Conservation (phyloP, 2,888 invertebrate species). For the Trachelus tabidus region DNA sequence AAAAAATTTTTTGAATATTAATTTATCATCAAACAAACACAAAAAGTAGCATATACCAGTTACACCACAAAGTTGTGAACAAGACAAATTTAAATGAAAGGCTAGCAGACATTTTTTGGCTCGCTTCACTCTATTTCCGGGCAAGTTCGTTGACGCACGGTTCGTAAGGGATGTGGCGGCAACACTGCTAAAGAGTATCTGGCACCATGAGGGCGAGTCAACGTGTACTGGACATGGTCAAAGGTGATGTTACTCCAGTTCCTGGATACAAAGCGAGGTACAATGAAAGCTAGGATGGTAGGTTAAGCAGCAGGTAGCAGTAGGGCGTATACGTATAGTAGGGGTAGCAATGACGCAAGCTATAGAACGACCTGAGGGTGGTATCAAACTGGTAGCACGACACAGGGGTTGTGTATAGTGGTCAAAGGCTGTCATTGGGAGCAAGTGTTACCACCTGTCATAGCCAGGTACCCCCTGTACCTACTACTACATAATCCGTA, state of each 20-base stretch:
- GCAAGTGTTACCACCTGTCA: constrained; percentile 49
- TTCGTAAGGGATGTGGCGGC: neutral
- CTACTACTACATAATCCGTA: neutral
- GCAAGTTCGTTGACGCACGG: neutral
- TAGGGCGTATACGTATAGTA: neutral
- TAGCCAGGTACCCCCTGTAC: constrained; percentile 32
- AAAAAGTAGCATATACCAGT: neutral
- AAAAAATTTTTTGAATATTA: neutral
- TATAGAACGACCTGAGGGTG: neutral
- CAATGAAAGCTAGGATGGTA: neutral
- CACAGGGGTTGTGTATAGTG: constrained; percentile 7
- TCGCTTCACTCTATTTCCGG: neutral
- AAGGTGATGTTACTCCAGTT: constrained; percentile 33
- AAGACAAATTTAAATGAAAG: neutral
- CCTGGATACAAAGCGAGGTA: constrained; percentile 33
- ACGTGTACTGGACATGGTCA: constrained; percentile 21
- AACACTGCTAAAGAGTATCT: constrained; percentile 15
- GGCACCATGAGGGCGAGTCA: constrained; percentile 7
- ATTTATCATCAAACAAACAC: neutral
- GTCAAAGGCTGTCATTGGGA: constrained; percentile 47
- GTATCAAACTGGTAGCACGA: constrained; percentile 4
- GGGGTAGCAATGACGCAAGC: constrained; percentile 27
- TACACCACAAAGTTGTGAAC: neutral
- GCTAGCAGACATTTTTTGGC: neutral
- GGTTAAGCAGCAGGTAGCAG: neutral